Evolutionary conservation across 2,888 invertebrate species (phyloP), one percentile per base, ranked within the genome.

Genomic region (Papilio protenor): DNA sequence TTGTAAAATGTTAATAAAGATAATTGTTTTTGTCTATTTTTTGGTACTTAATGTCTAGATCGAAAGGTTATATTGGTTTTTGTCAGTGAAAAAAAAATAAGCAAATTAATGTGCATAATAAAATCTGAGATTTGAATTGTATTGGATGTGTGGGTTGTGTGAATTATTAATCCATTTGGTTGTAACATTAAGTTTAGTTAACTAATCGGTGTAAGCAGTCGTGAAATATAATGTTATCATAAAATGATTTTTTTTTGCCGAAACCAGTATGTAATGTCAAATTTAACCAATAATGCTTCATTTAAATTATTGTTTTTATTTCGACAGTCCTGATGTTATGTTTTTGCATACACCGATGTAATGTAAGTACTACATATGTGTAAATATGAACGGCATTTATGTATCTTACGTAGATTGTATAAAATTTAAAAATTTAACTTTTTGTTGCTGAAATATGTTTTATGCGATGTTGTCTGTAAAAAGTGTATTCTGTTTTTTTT

Each of bases 41-140:
- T 27, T 33, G 33, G 75, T 75, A 75, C 75, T 75, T 75, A 75
- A 75, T 66, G 33, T 33, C 33, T 57, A 21, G 27, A 33, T 12
- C 18, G 12, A 40, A 10, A 14, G 5, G 57, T 55, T 57, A 40
- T 57, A 45, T n/a, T 73, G 57, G 40, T 16, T 73, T 52, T 59
- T 21, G 45, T 59, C 57, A 73, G 14, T 21, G n/a, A 57, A 72
- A 11, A 55, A 16, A 59, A 59, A 12, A n/a, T 82, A 83, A 82
- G 85, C 85, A 80, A 77, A 86, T 66, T 55, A 86, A 86, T 86
- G 85, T 88, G 91, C 90, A 92, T 92, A 92, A 91, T 91, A 74
- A 75, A 78, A 75, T 82, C 81, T 80, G 82, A 83, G 82, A 84
- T 81, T 80, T 52, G 81, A 82, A 82, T 81, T 85, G 80, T 82